Conservation (phyloP, 2,888 invertebrate genomes). For the Actias luna region DNA sequence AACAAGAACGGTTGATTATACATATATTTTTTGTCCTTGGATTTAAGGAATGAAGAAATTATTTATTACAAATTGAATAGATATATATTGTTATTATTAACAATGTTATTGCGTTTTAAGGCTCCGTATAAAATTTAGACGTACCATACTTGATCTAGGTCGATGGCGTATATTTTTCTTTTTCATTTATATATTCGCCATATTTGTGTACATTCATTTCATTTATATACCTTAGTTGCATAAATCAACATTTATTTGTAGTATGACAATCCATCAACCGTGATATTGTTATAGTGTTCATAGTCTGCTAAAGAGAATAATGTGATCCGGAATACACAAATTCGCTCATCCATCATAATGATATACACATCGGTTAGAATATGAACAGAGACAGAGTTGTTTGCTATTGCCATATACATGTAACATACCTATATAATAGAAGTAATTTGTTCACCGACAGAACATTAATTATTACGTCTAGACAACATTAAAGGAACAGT, state of each 20-base stretch:
- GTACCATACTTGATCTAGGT: no score
- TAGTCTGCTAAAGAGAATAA: constrained; percentile 45
- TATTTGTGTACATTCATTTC: no score
- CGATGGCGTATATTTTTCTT: not conserved
- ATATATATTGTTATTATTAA: no score
- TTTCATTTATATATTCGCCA: not conserved
- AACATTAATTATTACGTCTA: not conserved
- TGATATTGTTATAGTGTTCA: constrained; percentile 40
- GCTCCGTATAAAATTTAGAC: no score
- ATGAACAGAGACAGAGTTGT: constrained; percentile 21
- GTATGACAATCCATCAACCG: constrained; percentile 46
- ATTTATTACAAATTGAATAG: no score
- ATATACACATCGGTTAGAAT: constrained; percentile 21
- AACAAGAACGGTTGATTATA: no score
- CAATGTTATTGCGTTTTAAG: no score
- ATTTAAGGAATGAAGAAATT: no score
- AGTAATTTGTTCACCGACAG: not conserved
- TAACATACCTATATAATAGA: not conserved
- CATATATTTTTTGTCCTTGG: no score
- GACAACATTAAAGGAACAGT: no score
- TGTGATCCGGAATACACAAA: constrained; percentile 39
- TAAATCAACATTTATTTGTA: constrained; percentile 8
- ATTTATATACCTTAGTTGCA: not conserved
- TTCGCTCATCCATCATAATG: constrained; percentile 34
- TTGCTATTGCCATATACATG: not conserved